Base-by-base conservation (phyloP, 2,113 vertebrate genomes). In the Cyprinus carpio region DNA sequence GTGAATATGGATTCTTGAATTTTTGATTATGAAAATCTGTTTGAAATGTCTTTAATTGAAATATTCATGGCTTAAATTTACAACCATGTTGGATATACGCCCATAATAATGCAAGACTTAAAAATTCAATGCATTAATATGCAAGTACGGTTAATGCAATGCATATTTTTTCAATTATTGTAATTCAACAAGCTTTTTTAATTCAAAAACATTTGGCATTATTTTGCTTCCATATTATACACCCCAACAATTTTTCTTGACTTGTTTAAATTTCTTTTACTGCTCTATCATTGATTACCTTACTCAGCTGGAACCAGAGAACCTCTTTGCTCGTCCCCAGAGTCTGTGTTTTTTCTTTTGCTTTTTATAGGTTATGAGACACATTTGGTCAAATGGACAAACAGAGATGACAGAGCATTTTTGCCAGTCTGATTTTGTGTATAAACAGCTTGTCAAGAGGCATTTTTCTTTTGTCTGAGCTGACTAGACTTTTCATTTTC, bases 401-500 rank as follows among this genome's bases (percentile, higher is more conserved):
- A 64, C 27, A 67, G n/a, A 67, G 62, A 81, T 81, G 60, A 51
- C 60, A 51, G 37, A 31, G 40, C 25, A 40, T 67, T 51, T 81
- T n/a, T 81, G 25, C 37, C 56, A 49, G 37, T 20, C 25, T 51
- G 15, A 16, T 46, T 67, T 81, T 29, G 40, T 23, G n/a, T 25
- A 46, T 65, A 46, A 81, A 20, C 23, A 81, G 37, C 65, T 60
- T 65, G 37, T 62, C 37, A 46, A 46, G 78, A 65, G 37, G 37
- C 37, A 64, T 81, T 46, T 80, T 80, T 25, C 10, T 80, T 80
- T 46, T 81, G 34, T 13, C 23, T 64, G 37, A 43, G 56, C 34
- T 81, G 78, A 79, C 54, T 81, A 18, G 37, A 64, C 37, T 78
- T 78, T 37, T 58, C 18, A 78, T 15, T 58, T 56, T 77, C 51